Percentiles rank a stretch among this genome's conserved stretches.
These are phyloP conservation scores for Pemphigus obesinymphae DNA, from an alignment of 1,140 invertebrate species.

Conservation along the genomic window DNA sequence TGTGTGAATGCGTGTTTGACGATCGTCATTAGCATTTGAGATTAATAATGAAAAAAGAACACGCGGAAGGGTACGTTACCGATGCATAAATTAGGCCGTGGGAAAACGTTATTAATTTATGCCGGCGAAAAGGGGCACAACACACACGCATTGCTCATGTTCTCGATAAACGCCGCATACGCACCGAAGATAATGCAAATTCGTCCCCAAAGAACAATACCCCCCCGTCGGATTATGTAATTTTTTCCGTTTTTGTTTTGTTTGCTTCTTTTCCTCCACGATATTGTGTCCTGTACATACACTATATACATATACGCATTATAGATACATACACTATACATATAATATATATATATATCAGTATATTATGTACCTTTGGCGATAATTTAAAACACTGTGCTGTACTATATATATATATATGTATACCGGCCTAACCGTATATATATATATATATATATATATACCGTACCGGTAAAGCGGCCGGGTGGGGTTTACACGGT, in stretches of 20 bases:
- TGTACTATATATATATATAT: not conserved
- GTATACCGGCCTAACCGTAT: not conserved
- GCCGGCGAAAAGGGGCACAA: constrained; percentile 13
- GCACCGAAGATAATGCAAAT: constrained; percentile 35
- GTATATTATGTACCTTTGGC: constrained; percentile 8
- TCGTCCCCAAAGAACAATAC: constrained; percentile 39
- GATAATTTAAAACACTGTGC: constrained; percentile 14
- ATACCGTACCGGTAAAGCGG: not conserved
- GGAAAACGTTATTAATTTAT: constrained; percentile 38
- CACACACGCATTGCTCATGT: not conserved
- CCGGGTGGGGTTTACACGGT: too few relatives aligned
- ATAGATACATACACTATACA: too few relatives aligned
- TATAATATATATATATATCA: too few relatives aligned
- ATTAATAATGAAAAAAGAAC: constrained; percentile 41
- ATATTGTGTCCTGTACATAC: not conserved
- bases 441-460: not conserved
- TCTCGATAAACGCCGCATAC: constrained; percentile 5
- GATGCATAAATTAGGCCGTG: constrained; percentile 37
- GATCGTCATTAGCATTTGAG: constrained; percentile 36
- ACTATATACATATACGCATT: not conserved
- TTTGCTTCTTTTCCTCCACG: constrained; percentile 13
- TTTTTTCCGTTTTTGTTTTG: constrained; percentile 25
- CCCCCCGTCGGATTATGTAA: constrained; percentile 2
- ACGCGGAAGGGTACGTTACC: constrained; percentile 24
- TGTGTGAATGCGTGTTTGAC: constrained; percentile 1